Evolutionary conservation across 2,113 vertebrate genomes (phyloP).

Genomic region (Elanoides forficatus): DNA sequence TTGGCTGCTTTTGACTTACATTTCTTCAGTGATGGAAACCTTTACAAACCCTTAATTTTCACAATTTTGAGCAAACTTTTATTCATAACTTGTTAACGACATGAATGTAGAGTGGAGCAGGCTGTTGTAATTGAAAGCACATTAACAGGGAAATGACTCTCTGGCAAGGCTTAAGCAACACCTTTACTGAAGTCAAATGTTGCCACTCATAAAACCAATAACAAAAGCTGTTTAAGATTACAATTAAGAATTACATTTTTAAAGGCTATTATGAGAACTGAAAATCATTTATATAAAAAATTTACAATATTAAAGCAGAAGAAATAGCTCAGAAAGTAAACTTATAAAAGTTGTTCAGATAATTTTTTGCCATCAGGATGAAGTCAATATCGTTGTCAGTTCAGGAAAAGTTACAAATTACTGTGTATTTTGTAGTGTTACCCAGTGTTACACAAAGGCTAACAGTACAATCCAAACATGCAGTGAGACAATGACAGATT

Average conservation of each 20-base stretch:
- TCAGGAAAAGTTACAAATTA: not conserved
- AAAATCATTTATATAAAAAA: not conserved
- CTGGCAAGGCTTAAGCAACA: not conserved
- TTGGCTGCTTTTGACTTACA: not conserved
- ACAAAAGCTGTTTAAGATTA: not conserved
- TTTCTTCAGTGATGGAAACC: not conserved
- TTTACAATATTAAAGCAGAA: not conserved
- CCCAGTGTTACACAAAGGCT: not conserved
- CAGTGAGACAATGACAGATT: not conserved
- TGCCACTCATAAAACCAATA: not conserved
- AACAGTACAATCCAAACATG: not conserved
- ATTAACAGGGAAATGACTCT: not conserved
- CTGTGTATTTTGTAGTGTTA: not conserved
- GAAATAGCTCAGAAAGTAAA: not conserved
- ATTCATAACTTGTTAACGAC: not conserved
- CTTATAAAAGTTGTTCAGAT: not conserved
- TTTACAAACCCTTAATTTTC: not conserved
- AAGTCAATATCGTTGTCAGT: not conserved
- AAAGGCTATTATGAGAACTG: not conserved
- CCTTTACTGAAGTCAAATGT: not conserved
- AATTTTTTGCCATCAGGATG: not conserved
- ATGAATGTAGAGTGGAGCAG: not conserved
- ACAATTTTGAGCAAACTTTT: not conserved
- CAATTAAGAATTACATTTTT: not conserved
- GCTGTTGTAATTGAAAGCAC: not conserved